Percentiles rank a stretch among this genome's conserved stretches.
Evolutionary conservation across 2,797 vertebrate genomes (phyloP).

Genomic region (Orestias chungarensis): DNA sequence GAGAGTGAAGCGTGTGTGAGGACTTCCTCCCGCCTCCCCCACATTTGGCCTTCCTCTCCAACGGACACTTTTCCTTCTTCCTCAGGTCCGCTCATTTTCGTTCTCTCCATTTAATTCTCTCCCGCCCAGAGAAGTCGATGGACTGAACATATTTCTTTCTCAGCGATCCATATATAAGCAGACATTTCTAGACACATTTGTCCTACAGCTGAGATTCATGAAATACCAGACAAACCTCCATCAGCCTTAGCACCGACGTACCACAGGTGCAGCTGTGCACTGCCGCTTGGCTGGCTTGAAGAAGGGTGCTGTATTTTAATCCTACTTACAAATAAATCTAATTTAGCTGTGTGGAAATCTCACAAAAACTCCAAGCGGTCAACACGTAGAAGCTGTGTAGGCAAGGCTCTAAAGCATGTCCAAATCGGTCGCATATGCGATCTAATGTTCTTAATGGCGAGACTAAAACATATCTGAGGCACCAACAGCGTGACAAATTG

Average conservation of each 20-base stretch:
- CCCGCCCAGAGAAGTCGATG: neutral
- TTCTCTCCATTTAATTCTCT: neutral
- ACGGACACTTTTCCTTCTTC: slow-evolving; percentile 38
- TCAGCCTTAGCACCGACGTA: too few relatives aligned
- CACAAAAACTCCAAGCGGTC: neutral
- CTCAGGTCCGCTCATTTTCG: slow-evolving; percentile 19
- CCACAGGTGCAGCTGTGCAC: too few relatives aligned
- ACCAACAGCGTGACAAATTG: too few relatives aligned
- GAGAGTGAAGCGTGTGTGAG: slow-evolving; percentile 63
- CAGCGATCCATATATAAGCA: neutral
- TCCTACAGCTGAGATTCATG: neutral
- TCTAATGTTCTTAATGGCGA: too few relatives aligned
- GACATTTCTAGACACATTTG: neutral
- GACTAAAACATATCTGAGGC: too few relatives aligned
- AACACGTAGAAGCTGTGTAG: neutral
- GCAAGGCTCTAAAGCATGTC: too few relatives aligned
- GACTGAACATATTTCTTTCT: slow-evolving; percentile 2
- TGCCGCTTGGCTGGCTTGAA: too few relatives aligned
- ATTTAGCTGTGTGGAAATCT: neutral
- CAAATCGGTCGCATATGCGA: too few relatives aligned
- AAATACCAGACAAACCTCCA: neutral
- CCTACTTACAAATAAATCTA: neutral
- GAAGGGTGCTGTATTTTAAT: neutral
- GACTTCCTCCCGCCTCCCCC: slow-evolving; percentile 45
- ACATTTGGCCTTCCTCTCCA: slow-evolving; percentile 38